Conservation (phyloP, 2,113 vertebrate genomes). For the Cariama cristata region DNA sequence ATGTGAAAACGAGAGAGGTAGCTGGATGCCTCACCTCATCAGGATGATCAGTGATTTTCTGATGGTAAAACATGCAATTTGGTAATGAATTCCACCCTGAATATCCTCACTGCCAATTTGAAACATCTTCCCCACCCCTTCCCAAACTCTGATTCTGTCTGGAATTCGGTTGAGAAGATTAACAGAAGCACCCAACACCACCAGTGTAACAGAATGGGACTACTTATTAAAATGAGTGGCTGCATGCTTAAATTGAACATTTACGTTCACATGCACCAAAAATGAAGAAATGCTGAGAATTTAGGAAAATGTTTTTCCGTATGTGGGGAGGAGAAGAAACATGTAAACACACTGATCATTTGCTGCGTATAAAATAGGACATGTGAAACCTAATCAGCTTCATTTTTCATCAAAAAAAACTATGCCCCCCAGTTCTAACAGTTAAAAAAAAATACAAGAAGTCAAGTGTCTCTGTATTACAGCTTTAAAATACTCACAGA, state of each 20-base stretch:
- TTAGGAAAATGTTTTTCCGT: not conserved
- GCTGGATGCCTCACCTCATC: not conserved
- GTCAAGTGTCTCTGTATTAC: not conserved
- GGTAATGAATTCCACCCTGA: not conserved
- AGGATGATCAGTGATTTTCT: not conserved
- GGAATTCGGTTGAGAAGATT: not conserved
- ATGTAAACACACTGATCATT: not conserved
- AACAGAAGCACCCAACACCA: not conserved
- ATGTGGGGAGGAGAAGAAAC: not conserved
- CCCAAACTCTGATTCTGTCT: not conserved
- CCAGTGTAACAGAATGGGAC: not conserved
- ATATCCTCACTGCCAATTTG: not conserved
- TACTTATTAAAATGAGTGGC: not conserved
- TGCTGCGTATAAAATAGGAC: not conserved
- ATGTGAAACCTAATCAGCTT: not conserved
- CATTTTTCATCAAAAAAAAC: not conserved
- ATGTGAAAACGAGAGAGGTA: not conserved
- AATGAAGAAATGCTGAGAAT: not conserved
- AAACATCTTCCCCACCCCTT: not conserved
- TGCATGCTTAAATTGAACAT: not conserved
- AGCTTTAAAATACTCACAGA: not conserved
- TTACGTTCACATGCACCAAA: not conserved
- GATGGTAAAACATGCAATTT: not conserved
- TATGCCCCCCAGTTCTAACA: not conserved
- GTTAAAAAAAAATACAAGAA: constrained; percentile 33